Evolutionary conservation across 2,888 invertebrate species (phyloP).

Genomic region (Mylabris sibirica): DNA sequence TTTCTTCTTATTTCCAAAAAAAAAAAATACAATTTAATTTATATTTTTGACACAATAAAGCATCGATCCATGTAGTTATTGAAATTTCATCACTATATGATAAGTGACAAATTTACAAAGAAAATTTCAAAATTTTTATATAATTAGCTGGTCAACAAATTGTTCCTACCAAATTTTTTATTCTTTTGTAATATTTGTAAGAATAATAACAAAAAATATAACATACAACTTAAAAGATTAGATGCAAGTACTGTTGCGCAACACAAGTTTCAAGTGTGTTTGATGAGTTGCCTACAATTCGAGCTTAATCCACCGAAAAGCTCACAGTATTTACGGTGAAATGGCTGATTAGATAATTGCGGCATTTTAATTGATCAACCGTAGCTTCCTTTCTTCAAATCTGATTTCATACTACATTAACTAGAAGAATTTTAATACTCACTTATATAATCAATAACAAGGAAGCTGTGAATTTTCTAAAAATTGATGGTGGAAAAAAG

Average conservation of each 20-base stretch:
- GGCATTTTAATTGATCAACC: background rate
- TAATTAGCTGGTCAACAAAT: background rate
- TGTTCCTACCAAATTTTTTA: background rate
- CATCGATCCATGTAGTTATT: background rate
- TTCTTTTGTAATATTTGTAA: background rate
- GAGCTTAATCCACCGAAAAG: background rate
- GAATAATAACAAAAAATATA: background rate
- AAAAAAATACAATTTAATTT: too few species aligned
- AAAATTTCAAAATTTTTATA: background rate
- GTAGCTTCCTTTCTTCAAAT: slow-evolving; percentile 10
- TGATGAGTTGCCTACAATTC: background rate
- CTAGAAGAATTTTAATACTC: background rate
- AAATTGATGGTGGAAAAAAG: background rate
- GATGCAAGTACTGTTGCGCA: background rate
- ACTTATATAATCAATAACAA: slow-evolving; percentile 11
- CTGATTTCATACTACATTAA: slow-evolving; percentile 30
- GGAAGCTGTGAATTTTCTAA: slow-evolving; percentile 6
- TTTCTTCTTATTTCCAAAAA: background rate
- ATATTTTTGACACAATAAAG: background rate
- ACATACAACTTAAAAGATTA: background rate
- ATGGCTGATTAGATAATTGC: background rate
- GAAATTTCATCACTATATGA: background rate
- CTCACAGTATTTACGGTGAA: background rate
- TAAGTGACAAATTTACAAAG: background rate
- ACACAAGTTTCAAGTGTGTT: background rate